Base-by-base conservation (phyloP, 2,797 vertebrate species). In the Malacoctenus gilli region DNA sequence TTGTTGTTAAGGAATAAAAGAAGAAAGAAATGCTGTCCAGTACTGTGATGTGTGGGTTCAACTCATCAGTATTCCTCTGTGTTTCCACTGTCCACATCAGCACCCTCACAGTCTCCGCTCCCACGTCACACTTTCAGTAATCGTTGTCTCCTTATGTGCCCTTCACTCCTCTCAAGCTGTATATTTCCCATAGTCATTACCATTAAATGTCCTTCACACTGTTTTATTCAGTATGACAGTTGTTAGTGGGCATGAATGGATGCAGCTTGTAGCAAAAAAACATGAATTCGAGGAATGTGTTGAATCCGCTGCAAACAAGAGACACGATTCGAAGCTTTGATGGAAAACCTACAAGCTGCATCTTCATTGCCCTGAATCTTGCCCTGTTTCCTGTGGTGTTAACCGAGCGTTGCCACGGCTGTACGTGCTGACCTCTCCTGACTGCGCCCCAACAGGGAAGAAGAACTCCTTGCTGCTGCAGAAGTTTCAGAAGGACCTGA, bases 401-500 rank as follows among this genome's bases (percentile, higher is more conserved):
- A 74, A 62, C 79, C 83, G 71, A 35, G 59, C 16, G 58, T 21
- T 55, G 42, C 79, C 66, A 83, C 14, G 51, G 37, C 72, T 78
- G 30, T 83, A 14, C 79, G 49, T 77, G 72, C 70, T 85, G 68
- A 83, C 65, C 57, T 88, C 66, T 87, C 38, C 77, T 74, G 72
- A 79, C 85, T 85, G 79, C 78, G 30, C 43, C 75, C 62, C 79
- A 79, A 85, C 89, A 99, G 97, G 96, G 86, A 99, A 98, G 95
- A 99, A 98, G 92, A 99, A 99, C 83, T 98, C 95, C 0, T 93
- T 99, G 85, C 92, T 99, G 68, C 94, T 98, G 77, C 97, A 99
- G 87, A 98, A 98, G 85, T 98, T 99, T 83, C 97, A 98, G 92
- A 97, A 98, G 91, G 97, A 99, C 66, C 93, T 99, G 89, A 98